phyloP scores from a whole-genome alignment of 2,797 vertebrate genomes.

The Carapus acus region DNA sequence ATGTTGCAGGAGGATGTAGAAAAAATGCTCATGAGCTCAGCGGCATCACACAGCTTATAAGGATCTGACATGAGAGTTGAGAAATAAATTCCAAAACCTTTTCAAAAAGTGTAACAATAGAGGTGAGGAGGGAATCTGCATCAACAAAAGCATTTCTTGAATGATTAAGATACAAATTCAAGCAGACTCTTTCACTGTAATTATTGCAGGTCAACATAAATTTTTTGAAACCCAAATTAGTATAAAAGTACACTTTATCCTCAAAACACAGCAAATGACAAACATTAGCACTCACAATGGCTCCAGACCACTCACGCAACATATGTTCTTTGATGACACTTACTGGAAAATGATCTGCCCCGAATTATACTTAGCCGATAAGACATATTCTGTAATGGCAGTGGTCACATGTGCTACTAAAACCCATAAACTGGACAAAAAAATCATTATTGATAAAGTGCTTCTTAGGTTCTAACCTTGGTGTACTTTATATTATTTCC shows the following conservation, averaged over 20 bases:
- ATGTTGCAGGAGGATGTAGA: neutral
- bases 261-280: neutral
- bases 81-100: too few relatives aligned
- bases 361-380: slow-evolving; percentile 23
- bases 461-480: slow-evolving; percentile 51
- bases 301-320: neutral
- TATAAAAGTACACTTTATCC: slow-evolving; percentile 5
- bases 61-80: too few relatives aligned
- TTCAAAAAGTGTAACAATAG: too few relatives aligned
- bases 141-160: neutral
- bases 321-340: too few relatives aligned
- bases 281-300: neutral
- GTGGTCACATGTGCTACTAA: slow-evolving; percentile 46
- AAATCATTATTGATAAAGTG: slow-evolving; percentile 59
- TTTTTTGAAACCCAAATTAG: neutral
- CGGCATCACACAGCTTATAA: too few relatives aligned
- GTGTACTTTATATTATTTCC: slow-evolving; percentile 37
- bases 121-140: too few relatives aligned
- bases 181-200: neutral
- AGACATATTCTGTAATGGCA: slow-evolving; percentile 46
- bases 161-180: neutral
- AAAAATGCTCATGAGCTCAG: neutral
- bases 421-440: slow-evolving; percentile 21
- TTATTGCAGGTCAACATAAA: neutral
- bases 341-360: slow-evolving; percentile 12